These are phyloP conservation scores for Halisarca cf. caerulea DNA, from an alignment of 37 sponge, comb jelly and placozoan species.

Conservation along the genomic window DNA sequence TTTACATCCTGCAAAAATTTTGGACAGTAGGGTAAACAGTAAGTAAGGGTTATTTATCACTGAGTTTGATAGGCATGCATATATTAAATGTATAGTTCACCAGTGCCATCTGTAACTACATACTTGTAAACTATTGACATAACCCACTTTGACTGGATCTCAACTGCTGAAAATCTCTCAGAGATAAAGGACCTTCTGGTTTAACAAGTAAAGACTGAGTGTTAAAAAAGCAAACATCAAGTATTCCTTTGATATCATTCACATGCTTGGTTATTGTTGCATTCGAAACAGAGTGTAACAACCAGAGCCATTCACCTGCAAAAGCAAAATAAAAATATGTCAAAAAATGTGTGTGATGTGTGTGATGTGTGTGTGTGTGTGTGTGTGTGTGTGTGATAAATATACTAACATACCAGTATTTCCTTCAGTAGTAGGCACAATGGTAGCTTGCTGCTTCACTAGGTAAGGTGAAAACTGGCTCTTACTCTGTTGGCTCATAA, in stretches of 20 bases:
- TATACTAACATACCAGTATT: conserved; percentile 14
- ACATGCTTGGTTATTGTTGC: neutral
- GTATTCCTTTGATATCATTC: neutral
- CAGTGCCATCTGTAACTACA: no score
- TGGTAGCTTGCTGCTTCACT: neutral
- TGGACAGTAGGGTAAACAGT: no score
- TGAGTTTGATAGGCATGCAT: no score
- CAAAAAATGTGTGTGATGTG: no score
- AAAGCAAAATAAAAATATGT: no score
- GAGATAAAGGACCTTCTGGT: conserved; percentile 68
- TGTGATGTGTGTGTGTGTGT: no score
- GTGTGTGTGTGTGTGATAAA: no score
- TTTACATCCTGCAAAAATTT: no score
- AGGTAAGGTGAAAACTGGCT: neutral
- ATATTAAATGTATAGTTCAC: no score
- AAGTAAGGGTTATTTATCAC: no score
- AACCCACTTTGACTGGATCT: conserved; percentile 61
- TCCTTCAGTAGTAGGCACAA: neutral
- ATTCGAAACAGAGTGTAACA: neutral
- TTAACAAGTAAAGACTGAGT: conserved; percentile 55
- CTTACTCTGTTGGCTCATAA: neutral
- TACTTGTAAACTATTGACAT: no score
- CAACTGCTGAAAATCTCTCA: conserved; percentile 70
- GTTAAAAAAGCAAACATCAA: neutral
- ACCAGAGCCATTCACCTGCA: neutral